Evolutionary conservation across 2,888 invertebrate genomes (phyloP), one percentile per base, ranked within the genome.

Genomic region (Gortyna flavago): DNA sequence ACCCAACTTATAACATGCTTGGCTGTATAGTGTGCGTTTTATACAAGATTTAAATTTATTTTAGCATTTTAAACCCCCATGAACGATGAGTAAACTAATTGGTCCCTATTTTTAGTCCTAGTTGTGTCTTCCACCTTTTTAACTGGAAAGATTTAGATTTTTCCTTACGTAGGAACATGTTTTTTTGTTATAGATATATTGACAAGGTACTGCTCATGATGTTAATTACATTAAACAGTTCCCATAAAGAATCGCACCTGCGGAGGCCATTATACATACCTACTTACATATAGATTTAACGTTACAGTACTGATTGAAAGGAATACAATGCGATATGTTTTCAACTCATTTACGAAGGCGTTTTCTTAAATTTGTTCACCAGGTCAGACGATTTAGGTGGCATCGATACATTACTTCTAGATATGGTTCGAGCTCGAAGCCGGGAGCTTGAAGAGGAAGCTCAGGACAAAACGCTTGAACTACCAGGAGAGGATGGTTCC

Each of bases 391-490:
- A 92, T 79, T 87, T 93, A 73, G 93, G 93, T 16, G 91, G 91
- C 2, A 90, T 93, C 75, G 95, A 94, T 16, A 96, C 95, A 2
- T 73, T 92, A 74, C 91, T 96, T 4, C 87, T 96, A 62, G 92
- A 96, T 66, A 94, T 96, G 95, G 95, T 96, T 57, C 94, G 96
- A 29, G 94, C 93, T 8, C 92, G 91, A 70, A 94, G 93, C 80
- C 91, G 88, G 29, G 94, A 94, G 68, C 51, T 88, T n/a, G 88
- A 91, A 59, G 91, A 91, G n/a, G 94, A 95, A 83, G 88, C 91
- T 2, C 90, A 91, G 70, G 94, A 94, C 64, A 91, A 92, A 70
- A 91, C 93, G 0, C 86, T 94, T 2, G 90, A 93, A 0, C 80
- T 95, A 72, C 93, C 93, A 0, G 77, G 81, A 32, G 94, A 95